Evolutionary conservation across 2,797 vertebrate genomes (phyloP).

Genomic region (Artibeus jamaicensis): DNA sequence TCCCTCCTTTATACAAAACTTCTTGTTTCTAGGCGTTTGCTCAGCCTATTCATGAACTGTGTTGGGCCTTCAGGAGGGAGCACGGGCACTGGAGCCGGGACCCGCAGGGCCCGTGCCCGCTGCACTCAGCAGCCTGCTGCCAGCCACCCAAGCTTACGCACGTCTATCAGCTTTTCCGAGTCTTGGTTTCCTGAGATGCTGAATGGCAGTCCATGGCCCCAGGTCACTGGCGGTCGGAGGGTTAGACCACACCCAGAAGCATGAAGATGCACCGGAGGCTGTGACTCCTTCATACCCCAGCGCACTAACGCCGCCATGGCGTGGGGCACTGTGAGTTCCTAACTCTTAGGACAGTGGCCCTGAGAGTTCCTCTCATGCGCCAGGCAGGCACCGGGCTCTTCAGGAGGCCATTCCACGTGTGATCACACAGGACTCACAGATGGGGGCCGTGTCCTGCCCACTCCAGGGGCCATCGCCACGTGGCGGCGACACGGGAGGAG

Average conservation of each 20-base stretch:
- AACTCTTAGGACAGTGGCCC: neutral
- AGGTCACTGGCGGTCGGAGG: neutral
- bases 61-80: neutral
- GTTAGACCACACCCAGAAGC: neutral
- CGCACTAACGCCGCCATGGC: fast-evolving
- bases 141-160: neutral
- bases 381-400: neutral
- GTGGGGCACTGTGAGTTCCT: neutral
- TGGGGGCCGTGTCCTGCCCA: fast-evolving
- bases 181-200: neutral
- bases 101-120: neutral
- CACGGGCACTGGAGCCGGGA: no score
- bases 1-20: neutral
- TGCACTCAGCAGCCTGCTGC: no score
- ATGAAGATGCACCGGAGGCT: fast-evolving
- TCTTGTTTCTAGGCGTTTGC: neutral
- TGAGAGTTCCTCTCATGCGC: neutral
- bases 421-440: neutral
- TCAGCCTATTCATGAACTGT: neutral
- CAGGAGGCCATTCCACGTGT: neutral
- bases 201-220: neutral
- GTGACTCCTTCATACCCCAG: fast-evolving
- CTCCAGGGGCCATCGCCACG: neutral
- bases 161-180: neutral
- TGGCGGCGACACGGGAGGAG: neutral